Evolutionary conservation across 2,797 vertebrate species (phyloP).

Genomic region (Falco naumanni): DNA sequence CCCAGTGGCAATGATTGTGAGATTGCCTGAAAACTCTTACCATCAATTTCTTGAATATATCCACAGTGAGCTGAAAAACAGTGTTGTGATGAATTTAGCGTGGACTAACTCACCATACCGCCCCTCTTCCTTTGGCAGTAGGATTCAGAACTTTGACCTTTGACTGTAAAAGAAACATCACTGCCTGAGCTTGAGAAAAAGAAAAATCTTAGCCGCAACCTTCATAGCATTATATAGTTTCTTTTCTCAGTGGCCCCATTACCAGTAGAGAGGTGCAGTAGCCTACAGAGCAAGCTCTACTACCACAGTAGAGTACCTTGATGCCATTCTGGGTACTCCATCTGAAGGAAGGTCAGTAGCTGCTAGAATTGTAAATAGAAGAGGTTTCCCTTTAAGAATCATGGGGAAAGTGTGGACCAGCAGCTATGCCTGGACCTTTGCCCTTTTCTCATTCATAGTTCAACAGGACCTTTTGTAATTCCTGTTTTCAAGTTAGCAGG

Average conservation of each 20-base stretch:
- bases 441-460: background rate
- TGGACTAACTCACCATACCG: background rate
- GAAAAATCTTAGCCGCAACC: background rate
- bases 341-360: background rate
- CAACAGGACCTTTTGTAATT: background rate
- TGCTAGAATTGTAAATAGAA: background rate
- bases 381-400: background rate
- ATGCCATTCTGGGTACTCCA: background rate
- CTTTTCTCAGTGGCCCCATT: background rate
- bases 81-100: background rate
- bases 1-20: background rate
- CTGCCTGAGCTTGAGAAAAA: background rate
- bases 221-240: background rate
- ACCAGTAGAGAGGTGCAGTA: background rate
- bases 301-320: background rate
- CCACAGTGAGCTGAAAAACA: background rate
- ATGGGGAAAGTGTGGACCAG: background rate
- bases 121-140: background rate
- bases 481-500: background rate
- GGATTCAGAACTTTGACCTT: background rate
- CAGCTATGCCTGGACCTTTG: constrained; percentile 9
- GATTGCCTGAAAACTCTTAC: background rate
- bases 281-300: background rate
- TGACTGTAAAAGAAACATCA: background rate
- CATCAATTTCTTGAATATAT: background rate